Conservation (phyloP, 2,113 vertebrate genomes). For the Edolisoma coerulescens region DNA sequence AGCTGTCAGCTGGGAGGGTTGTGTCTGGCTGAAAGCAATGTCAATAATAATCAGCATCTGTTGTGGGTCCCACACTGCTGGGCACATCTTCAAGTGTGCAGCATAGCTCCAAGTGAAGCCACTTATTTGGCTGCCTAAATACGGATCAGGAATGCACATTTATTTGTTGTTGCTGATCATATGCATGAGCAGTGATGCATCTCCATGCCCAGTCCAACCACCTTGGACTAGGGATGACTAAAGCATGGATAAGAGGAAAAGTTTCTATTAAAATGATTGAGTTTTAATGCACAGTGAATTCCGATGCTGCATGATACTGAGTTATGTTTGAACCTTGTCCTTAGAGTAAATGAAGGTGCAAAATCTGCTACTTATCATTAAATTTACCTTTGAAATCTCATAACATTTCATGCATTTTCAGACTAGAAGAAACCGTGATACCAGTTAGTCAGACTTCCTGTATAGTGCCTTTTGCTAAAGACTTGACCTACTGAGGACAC, state of each 20-base stretch:
- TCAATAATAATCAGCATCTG: slow-evolving; percentile 42
- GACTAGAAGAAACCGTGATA: not conserved
- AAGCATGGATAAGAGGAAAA: not conserved
- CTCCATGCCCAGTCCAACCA: not conserved
- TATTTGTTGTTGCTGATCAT: not conserved
- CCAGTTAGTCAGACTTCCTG: not conserved
- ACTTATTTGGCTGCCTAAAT: not conserved
- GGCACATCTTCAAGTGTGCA: slow-evolving; percentile 37
- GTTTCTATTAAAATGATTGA: not conserved
- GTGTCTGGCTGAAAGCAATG: not conserved
- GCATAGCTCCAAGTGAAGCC: not conserved
- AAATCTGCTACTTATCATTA: not conserved
- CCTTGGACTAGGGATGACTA: not conserved
- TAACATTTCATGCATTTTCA: not conserved
- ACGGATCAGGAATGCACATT: not conserved
- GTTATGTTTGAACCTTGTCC: not conserved
- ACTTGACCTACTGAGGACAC: not conserved
- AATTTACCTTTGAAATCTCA: not conserved
- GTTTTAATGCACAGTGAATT: not conserved
- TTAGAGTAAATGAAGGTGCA: not conserved
- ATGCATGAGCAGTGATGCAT: not conserved
- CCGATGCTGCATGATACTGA: not conserved
- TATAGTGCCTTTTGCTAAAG: not conserved
- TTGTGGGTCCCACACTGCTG: not conserved
- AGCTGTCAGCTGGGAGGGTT: slow-evolving; percentile 57